A percentile compares a stretch with the other conserved stretches of the same genome.
These are phyloP conservation scores for Trypoxylus dichotomus DNA, from an alignment of 1,140 invertebrate genomes.

Conservation along the genomic window DNA sequence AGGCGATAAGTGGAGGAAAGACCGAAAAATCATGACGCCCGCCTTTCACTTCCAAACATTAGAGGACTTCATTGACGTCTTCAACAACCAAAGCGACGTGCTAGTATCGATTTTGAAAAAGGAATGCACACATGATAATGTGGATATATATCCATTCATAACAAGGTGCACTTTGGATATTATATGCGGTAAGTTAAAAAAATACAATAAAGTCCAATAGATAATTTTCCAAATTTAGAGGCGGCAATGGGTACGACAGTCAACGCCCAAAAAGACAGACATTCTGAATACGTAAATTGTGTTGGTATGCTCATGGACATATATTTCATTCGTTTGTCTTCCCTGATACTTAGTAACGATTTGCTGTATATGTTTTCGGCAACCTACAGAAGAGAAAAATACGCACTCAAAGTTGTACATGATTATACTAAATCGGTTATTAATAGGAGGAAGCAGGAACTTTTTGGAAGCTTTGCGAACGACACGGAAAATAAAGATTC, in stretches of 20 bases:
- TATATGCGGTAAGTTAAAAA: constrained; percentile 63
- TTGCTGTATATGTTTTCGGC: constrained; percentile 42
- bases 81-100: constrained; percentile 52
- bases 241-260: constrained; percentile 71
- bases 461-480: constrained; percentile 24
- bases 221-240: constrained; percentile 53
- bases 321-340: constrained; percentile 50
- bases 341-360: constrained; percentile 44
- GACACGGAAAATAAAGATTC: constrained; percentile 31
- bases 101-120: constrained; percentile 61
- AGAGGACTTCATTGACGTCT: constrained; percentile 54
- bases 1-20: neutral
- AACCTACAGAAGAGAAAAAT: constrained; percentile 50
- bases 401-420: constrained; percentile 66
- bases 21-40: neutral
- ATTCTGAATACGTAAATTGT: constrained; percentile 74
- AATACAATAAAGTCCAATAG: constrained; percentile 28
- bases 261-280: constrained; percentile 66
- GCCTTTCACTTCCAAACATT: neutral
- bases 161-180: constrained; percentile 71
- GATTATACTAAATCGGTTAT: constrained; percentile 67
- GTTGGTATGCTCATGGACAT: constrained; percentile 61
- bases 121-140: constrained; percentile 42
- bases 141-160: constrained; percentile 66
- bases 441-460: constrained; percentile 50